Evolutionary conservation across 2,113 vertebrate genomes (phyloP), one percentile per base, ranked within the genome.

Genomic region (Gymnocephalus cernua): DNA sequence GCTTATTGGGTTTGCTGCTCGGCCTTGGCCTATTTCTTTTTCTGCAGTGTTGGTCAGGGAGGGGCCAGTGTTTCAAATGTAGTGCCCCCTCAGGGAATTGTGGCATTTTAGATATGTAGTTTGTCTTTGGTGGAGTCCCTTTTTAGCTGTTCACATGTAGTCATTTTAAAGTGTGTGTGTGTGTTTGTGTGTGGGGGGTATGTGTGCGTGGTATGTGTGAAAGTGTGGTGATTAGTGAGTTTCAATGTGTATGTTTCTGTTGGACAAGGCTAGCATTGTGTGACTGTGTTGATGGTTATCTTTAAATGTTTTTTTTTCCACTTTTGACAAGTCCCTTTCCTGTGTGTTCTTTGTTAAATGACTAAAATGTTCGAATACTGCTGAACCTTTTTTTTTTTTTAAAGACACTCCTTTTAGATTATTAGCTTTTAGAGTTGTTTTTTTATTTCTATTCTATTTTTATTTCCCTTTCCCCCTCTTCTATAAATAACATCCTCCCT

Each of bases 61-160:
- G 84, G 75, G 62, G 64, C 70, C 7, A 47, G 32, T 27, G 56
- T 76, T 80, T 78, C 15, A 65, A 23, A 63, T 66, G n/a, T 27
- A 29, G 7, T 6, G 0, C 65, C 80, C 61, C 74, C 57, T 48
- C 4, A 0, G 80, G 79, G 85, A 62, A 70, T 86, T 83, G 25
- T 73, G 73, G 74, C 38, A 88, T 87, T 81, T 87, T 27, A 70
- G 74, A 75, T 54, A 64, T 68, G 70, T 11, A 50, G 66, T 6
- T 27, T 72, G 14, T 65, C 63, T 80, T 68, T 72, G 59, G 56
- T 35, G 10, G 29, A 57, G 25, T 62, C 71, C 72, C 45, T 19
- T 19, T 44, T 69, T 47, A 29, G 44, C 11, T 19, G 6, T 8
- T 59, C 8, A 66, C 25, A 62, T 71, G 16, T 10, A 38, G 15